Percentiles rank a stretch among this genome's conserved stretches.
These are phyloP conservation scores for Tipula confusa DNA, from an alignment of 2,888 invertebrate species.

Conservation along the genomic window DNA sequence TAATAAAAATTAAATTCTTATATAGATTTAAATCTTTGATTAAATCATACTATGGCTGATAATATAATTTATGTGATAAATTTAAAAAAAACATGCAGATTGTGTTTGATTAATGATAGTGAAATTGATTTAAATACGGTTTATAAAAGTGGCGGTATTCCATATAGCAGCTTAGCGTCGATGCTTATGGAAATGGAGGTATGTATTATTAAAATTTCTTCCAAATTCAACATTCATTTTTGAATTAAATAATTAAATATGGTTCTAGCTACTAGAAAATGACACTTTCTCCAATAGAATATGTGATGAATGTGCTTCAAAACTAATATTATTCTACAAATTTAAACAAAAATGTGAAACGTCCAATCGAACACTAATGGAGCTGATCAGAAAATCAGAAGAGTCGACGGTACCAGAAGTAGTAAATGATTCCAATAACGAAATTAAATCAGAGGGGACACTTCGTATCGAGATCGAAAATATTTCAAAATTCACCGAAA, in stretches of 20 bases:
- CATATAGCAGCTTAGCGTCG: background rate
- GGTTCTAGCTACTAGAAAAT: background rate
- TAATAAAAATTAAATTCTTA: no score
- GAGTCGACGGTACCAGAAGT: background rate
- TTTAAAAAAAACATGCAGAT: conserved; percentile 5
- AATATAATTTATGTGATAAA: conserved; percentile 10
- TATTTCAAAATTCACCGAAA: conserved; percentile 81
- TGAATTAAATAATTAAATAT: background rate
- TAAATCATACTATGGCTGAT: no score
- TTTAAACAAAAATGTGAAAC: conserved; percentile 42
- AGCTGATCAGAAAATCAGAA: background rate
- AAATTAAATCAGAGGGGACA: conserved; percentile 65
- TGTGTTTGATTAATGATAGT: conserved; percentile 8
- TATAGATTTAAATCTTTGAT: no score
- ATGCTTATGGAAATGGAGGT: background rate
- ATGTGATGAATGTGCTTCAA: conserved; percentile 40
- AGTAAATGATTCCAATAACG: background rate
- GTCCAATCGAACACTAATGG: conserved; percentile 26
- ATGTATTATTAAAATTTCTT: background rate
- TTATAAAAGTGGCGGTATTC: background rate
- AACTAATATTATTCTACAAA: conserved; percentile 40
- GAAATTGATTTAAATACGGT: conserved; percentile 28
- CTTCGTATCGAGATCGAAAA: conserved; percentile 84
- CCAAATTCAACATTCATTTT: no score
- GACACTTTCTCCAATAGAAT: conserved; percentile 35